phyloP scores from a whole-genome alignment of 2,113 vertebrate species.

The Beaufortia kweichowensis region DNA sequence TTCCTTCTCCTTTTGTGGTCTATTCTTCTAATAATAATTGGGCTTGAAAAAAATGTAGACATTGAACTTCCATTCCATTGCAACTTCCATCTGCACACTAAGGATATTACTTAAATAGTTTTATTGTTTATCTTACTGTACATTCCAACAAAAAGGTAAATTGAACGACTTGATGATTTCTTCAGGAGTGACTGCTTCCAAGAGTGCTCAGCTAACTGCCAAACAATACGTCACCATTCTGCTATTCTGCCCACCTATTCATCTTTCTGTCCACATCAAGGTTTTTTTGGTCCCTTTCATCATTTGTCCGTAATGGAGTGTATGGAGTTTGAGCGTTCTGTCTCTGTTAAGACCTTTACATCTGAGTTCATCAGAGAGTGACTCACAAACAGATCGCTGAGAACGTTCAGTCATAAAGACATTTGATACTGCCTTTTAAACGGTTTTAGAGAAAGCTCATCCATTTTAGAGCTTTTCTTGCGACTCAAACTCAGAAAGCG shows the following conservation, averaged over 20 bases:
- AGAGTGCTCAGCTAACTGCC: slow-evolving; percentile 7
- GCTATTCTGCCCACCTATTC: not conserved
- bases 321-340: not conserved
- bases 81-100: not conserved
- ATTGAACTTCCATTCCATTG: not conserved
- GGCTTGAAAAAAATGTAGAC: slow-evolving; percentile 1
- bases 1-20: not conserved
- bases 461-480: slow-evolving; percentile 32
- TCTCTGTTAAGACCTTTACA: slow-evolving; percentile 9
- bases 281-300: slow-evolving; percentile 8
- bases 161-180: slow-evolving; percentile 7
- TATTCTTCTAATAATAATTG: not conserved
- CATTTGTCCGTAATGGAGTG: not conserved
- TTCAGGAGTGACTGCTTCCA: not conserved
- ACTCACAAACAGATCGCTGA: slow-evolving; percentile 25
- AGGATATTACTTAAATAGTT: slow-evolving; percentile 11
- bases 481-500: slow-evolving; percentile 19
- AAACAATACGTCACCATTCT: slow-evolving; percentile 33
- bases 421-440: slow-evolving; percentile 27
- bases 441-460: slow-evolving; percentile 11
- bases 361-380: not conserved
- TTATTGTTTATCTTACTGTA: not conserved
- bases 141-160: slow-evolving; percentile 12
- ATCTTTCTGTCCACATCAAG: slow-evolving; percentile 31
- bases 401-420: slow-evolving; percentile 23